Percentiles rank a stretch among this genome's conserved stretches.
These are phyloP conservation scores for Serrognathus titanus DNA, from an alignment of 2,888 invertebrate genomes.

Conservation along the genomic window DNA sequence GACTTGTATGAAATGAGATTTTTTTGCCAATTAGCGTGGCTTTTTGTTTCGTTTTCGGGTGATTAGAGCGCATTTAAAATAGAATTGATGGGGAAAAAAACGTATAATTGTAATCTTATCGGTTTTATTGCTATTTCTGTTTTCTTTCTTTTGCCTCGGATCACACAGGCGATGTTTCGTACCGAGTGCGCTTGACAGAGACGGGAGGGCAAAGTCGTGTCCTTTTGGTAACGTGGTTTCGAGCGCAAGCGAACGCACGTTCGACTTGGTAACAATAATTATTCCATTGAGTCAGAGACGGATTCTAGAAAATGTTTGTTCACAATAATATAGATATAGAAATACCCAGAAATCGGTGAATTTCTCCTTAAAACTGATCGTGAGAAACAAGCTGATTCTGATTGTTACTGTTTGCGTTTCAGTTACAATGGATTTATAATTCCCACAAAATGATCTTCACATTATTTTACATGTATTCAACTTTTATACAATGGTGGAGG, in stretches of 20 bases:
- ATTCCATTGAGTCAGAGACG: not conserved
- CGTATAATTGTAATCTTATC: not conserved
- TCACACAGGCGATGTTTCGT: not conserved
- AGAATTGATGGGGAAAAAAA: not conserved
- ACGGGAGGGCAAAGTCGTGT: not conserved
- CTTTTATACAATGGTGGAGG: conserved; percentile 77
- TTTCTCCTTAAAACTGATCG: not conserved
- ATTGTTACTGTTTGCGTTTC: not conserved
- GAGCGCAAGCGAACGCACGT: not conserved
- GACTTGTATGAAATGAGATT: not conserved
- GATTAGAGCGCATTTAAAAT: not conserved
- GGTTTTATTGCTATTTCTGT: too few species aligned
- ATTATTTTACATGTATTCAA: conserved; percentile 78
- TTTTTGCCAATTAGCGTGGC: not conserved
- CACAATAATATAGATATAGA: too few species aligned
- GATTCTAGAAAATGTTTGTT: not conserved
- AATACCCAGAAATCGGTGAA: not conserved
- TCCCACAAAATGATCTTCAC: conserved; percentile 65
- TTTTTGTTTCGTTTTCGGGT: not conserved
- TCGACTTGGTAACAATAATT: conserved; percentile 1
- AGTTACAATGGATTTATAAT: not conserved
- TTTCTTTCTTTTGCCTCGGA: too few species aligned
- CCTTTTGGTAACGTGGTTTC: too few species aligned
- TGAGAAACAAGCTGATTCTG: too few species aligned
- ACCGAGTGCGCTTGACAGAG: not conserved